Evolutionary conservation across 1,140 invertebrate genomes (phyloP), one percentile per base, ranked within the genome.

Genomic region (Apocrypta bakeri): DNA sequence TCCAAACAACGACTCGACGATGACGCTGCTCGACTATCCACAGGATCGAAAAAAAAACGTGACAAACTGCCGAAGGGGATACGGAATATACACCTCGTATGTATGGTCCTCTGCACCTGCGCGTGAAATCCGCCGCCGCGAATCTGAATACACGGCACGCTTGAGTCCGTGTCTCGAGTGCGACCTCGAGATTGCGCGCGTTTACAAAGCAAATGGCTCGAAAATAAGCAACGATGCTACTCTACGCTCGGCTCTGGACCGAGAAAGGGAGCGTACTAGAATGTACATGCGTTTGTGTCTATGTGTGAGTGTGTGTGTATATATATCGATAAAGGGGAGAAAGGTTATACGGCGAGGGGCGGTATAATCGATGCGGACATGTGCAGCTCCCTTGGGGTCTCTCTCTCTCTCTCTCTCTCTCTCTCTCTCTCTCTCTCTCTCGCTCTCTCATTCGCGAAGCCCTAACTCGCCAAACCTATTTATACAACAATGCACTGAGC

Each of bases 401-500:
- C 86, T 87, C 87, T 85, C 75, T 27, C 27, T 66, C 64, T 1
- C 24, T 29, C 87, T 85, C 77, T 63, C n/a, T 63, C 56, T 17
- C 14, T 24, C 56, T 17, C 56, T 63, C 56, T 17, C 56, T 17
- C 56, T 17, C 12, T 4, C 56, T 21, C 56, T 24, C 56, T 17
- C 56, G 6, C 56, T 17, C 56, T 17, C 56, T 17, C 12, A 14
- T 14, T 21, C 56, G 73, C 87, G 90, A 91, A 92, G 91, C 91
- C 91, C 91, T 92, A 92, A 92, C 91, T 92, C 89, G 89, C 91
- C 91, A 91, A 92, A 92, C 91, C 90, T 92, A 92, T 92, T 92
- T 92, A 92, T 92, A 92, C 91, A 92, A 92, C 91, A 92, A 92
- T 92, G 88, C 89, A 84, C 86, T 84, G 88, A 87, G 88, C 89